Percentiles rank a stretch among this genome's conserved stretches.
Evolutionary conservation across 2,113 vertebrate genomes (phyloP).

Genomic region (Dendrocopos noguchii): DNA sequence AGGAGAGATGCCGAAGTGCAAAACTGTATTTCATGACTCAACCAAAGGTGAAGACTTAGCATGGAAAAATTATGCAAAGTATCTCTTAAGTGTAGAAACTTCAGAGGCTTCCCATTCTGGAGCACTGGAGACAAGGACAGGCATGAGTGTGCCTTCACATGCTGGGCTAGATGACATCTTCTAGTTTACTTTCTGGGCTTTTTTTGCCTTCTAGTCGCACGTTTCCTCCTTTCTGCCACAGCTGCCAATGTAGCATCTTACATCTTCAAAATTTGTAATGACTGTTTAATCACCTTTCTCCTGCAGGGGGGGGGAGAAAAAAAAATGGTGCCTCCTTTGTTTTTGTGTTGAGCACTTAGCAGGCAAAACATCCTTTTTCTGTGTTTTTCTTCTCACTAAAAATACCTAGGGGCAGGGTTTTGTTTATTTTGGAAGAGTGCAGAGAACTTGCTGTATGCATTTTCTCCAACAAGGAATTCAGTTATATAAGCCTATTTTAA

Average conservation of each 20-base stretch:
- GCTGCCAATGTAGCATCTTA: not conserved
- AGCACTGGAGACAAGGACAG: not conserved
- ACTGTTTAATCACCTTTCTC: not conserved
- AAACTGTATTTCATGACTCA: not conserved
- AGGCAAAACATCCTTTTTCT: not conserved
- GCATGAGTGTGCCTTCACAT: not conserved
- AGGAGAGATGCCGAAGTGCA: not conserved
- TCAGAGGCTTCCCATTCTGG: not conserved
- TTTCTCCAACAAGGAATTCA: not conserved
- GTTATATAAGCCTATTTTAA: not conserved
- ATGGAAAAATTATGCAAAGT: not conserved
- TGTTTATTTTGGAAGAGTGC: not conserved
- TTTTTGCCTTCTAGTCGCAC: not conserved
- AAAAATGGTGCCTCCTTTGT: not conserved
- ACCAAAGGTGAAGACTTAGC: not conserved
- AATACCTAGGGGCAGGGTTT: not conserved
- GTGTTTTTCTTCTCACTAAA: not conserved
- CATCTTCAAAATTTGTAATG: slow-evolving; percentile 15
- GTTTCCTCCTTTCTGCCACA: not conserved
- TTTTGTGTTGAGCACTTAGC: not conserved
- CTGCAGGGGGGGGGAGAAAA: rapidly evolving
- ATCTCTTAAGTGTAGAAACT: not conserved
- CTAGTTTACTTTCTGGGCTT: not conserved
- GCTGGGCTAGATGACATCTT: not conserved
- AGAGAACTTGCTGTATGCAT: not conserved